Evolutionary conservation across 2,797 vertebrate genomes (phyloP), one percentile per base, ranked within the genome.

Genomic region (Sebastes oblongus): DNA sequence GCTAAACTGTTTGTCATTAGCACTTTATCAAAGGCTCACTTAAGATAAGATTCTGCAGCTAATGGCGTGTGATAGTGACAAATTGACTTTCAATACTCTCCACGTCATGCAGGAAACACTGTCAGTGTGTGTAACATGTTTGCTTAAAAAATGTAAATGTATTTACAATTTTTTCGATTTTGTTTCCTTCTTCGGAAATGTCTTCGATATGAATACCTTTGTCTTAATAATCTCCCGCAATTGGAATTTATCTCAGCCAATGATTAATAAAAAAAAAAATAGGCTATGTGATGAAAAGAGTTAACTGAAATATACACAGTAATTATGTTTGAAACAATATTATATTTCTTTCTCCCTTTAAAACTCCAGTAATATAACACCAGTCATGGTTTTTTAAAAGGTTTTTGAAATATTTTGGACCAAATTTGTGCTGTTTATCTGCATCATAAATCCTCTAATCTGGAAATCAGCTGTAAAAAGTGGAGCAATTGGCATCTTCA

Each of bases 1-100:
- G 80, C 90, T 93, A 90, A 92, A 92, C 91, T 94, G 91, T 92
- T 94, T 91, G 91, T 92, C 93, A 93, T 94, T 94, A 91, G 78
- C 88, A 85, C 90, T 93, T 89, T 93, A 93, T 94, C 90, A 93
- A 92, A 89, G 86, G 88, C 81, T 86, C 84, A 81, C 81, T 90
- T 84, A 75, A 93, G 93, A 94, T 94, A 92, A 92, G 90, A 93
- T 92, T 86, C 88, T 85, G 77, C 55, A 58, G 89, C 87, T 88
- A 93, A 93, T 88, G 86, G 87, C 34, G 70, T 82, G 82, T 85
- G 87, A 89, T 94, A 78, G 91, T 90, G 93, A 94, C 93, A 94
- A 92, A 95, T 92, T 91, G 91, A 89, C 89, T 93, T 88, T 93
- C 84, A 90, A 93, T 91, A 76, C 65, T 72, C 80, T 46, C 82